Evolutionary conservation across 2,888 invertebrate genomes (phyloP), one percentile per base, ranked within the genome.

Genomic region (Eulithis prunata): DNA sequence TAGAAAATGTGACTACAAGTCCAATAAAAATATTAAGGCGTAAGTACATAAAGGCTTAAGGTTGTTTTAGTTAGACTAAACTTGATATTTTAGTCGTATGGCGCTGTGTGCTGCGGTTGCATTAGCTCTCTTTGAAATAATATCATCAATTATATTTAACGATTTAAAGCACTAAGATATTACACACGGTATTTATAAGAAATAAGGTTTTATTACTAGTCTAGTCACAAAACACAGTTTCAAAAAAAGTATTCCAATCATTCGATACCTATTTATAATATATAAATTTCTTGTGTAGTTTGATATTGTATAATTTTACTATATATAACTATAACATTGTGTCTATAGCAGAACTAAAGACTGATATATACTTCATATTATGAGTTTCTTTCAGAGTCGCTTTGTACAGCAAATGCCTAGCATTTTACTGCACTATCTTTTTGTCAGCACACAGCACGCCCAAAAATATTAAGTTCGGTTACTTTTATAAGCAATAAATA

Each of bases 211-310:
- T 73, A 74, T 68, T 72, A 72, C 69, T 79, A 80, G 77, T 88
- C 89, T 89, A 90, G 90, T 90, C 89, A 88, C 78, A 80, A 79
- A 73, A 68, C 68, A 68, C 68, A 58, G 36, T 49, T 55, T 53
- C 11, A 59, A 62, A 32, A 57, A 58, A 1, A 13, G 21, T 47
- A 56, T 58, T 32, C 41, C 49, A 55, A 49, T 14, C 49, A 59
- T 41, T 49, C 12, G 14, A 43, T 21, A 21, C 2, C 21, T 21
- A 21, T 2, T 21, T 21, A 21, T 21, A 2, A 21, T 43, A 55
- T 47, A 14, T 28, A 41, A 41, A 41, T 41, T 2, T 41, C 41
- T 41, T 8, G 41, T 41, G 8, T 41, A 41, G 8, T 41, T 41
- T 41, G 10, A 8, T 41, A 10, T 38, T 32, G 32, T 32, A 32